Evolutionary conservation across 2,797 vertebrate genomes (phyloP).

Genomic region (Anguilla megastoma): DNA sequence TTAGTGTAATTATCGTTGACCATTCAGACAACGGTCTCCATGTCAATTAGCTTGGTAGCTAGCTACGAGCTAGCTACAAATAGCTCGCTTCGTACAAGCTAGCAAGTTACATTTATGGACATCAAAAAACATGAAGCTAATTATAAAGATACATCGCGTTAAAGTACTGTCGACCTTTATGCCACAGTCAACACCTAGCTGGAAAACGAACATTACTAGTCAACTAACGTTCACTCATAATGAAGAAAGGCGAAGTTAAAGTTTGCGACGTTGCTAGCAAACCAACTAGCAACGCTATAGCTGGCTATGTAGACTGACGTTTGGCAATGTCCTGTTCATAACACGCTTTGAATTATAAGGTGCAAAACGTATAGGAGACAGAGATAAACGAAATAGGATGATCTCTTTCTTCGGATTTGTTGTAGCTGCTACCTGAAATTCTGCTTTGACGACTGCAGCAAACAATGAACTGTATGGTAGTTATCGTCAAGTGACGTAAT

Average conservation of each 20-base stretch:
- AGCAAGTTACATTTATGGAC: not conserved
- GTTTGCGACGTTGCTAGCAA: not conserved
- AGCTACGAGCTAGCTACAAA: not conserved
- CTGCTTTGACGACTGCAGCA: not conserved
- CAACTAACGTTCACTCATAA: not conserved
- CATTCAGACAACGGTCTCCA: not conserved
- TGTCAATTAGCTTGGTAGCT: not conserved
- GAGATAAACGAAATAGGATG: not conserved
- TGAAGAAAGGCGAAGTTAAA: not conserved
- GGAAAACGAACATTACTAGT: not conserved
- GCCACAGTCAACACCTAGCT: not conserved
- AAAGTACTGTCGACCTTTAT: not conserved
- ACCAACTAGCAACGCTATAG: not conserved
- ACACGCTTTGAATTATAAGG: not conserved
- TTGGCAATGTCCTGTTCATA: not conserved
- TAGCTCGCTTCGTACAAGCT: not conserved
- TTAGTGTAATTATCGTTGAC: not conserved
- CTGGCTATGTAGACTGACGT: not conserved
- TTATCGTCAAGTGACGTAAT: conserved; percentile 49
- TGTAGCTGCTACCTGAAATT: not conserved
- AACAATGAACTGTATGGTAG: not conserved
- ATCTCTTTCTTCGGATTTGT: not conserved
- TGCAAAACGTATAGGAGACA: not conserved
- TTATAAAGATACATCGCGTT: too few relatives aligned
- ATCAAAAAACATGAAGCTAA: not conserved